A percentile compares a stretch with the other conserved stretches of the same genome.
These are phyloP conservation scores for Scylla paramamosain DNA, from an alignment of 1,140 invertebrate genomes.

Conservation along the genomic window DNA sequence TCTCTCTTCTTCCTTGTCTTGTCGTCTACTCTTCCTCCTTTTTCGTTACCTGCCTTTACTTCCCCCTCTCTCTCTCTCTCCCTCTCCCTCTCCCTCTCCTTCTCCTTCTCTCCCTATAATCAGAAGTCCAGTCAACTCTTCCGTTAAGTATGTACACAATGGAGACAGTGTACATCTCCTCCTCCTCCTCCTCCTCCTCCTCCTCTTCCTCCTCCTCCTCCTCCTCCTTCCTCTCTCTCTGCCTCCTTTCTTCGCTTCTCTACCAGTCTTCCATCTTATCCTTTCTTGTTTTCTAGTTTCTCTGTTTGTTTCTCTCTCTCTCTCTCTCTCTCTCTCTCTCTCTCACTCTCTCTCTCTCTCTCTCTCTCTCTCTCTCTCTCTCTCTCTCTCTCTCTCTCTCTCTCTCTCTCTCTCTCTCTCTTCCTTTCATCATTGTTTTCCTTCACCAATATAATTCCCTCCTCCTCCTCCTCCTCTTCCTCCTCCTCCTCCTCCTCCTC, in stretches of 20 bases:
- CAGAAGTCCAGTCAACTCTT: background rate
- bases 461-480: background rate
- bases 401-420: slow-evolving; percentile 35
- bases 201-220: background rate
- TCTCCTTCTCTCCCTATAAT: slow-evolving; percentile 27
- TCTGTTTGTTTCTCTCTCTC: background rate
- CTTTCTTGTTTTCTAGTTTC: too few species aligned
- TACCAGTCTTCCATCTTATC: background rate
- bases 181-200: background rate
- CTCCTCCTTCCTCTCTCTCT: background rate
- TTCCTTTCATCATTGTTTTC: background rate
- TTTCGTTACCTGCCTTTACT: too few species aligned
- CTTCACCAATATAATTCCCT: background rate
- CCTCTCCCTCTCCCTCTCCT: background rate
- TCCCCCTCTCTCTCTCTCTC: background rate
- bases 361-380: slow-evolving; percentile 29
- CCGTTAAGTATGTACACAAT: background rate
- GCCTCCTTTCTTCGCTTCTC: background rate
- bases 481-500: background rate
- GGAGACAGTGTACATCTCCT: background rate
- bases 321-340: slow-evolving; percentile 46
- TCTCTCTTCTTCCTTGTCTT: background rate
- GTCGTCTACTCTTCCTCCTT: background rate
- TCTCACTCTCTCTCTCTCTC: slow-evolving; percentile 3
- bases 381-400: slow-evolving; percentile 30